Conservation (phyloP, 1,140 invertebrate species). For the Bombus superbus region DNA sequence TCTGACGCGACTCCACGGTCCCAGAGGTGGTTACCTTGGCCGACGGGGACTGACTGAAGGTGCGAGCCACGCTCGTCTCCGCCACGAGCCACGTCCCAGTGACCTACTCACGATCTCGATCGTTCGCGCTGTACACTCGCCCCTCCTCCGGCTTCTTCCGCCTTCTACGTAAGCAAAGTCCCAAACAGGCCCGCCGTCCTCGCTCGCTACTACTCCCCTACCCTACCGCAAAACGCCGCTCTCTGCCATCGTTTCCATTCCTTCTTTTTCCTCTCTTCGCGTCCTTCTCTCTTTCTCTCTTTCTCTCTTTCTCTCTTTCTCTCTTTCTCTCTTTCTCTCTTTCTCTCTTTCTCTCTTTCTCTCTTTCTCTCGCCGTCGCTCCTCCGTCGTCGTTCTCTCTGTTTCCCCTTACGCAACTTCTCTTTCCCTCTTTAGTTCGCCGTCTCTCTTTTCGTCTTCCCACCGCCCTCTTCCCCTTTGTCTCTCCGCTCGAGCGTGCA, state of each 20-base stretch:
- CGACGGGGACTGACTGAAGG: conserved; percentile 77
- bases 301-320: background rate
- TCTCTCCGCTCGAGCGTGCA: background rate
- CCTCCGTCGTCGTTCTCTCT: conserved; percentile 3
- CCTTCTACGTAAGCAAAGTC: conserved; percentile 48
- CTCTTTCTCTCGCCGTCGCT: background rate
- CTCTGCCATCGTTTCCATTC: conserved; percentile 50
- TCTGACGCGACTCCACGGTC: conserved; percentile 58
- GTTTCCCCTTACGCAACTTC: background rate
- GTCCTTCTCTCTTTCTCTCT: background rate
- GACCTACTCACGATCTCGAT: conserved; percentile 79
- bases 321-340: background rate
- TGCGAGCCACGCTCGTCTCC: conserved; percentile 71
- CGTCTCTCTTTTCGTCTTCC: conserved; percentile 20
- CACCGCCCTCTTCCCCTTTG: no score
- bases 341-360: background rate
- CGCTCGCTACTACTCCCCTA: conserved; percentile 51
- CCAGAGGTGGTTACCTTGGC: conserved; percentile 77
- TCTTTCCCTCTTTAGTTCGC: background rate
- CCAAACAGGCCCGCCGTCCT: conserved; percentile 61
- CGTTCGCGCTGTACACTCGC: conserved; percentile 54
- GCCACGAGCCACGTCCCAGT: conserved; percentile 79
- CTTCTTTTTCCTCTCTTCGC: conserved; percentile 40
- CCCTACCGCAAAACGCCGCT: conserved; percentile 5
- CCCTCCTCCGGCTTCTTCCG: conserved; percentile 48